Conservation (phyloP, 2,797 vertebrate genomes). For the Florisuga fusca region DNA sequence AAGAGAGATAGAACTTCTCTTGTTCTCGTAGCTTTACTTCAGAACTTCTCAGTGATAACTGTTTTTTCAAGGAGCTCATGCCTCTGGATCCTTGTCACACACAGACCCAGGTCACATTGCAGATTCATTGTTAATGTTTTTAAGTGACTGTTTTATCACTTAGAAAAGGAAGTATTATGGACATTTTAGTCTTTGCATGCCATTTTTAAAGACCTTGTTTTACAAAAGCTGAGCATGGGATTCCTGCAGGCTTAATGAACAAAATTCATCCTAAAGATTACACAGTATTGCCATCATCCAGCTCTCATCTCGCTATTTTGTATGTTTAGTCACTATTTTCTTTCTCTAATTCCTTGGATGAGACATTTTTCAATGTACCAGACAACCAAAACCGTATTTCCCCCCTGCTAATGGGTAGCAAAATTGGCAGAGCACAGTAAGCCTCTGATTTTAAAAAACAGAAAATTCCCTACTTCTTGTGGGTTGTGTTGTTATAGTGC, state of each 20-base stretch:
- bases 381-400: not conserved
- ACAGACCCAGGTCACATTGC: not conserved
- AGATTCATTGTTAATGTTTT: not conserved
- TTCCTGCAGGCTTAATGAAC: conserved; percentile 29
- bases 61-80: not conserved
- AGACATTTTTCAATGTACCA: not conserved
- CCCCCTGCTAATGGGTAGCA: not conserved
- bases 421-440: conserved; percentile 6
- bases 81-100: not conserved
- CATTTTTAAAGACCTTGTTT: conserved; percentile 37
- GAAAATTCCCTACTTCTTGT: not conserved
- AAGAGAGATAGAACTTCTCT: not conserved
- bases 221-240: not conserved
- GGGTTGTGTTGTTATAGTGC: not conserved
- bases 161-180: not conserved
- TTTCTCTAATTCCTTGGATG: conserved; percentile 23
- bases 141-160: not conserved
- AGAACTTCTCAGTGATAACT: not conserved
- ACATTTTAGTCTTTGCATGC: conserved; percentile 3
- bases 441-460: not conserved
- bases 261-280: conserved; percentile 45
- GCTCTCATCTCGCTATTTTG: conserved; percentile 37
- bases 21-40: not conserved
- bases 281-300: not conserved
- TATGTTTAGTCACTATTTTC: conserved; percentile 30